phyloP scores from a whole-genome alignment of 2,113 vertebrate genomes.

The Lepus europaeus region DNA sequence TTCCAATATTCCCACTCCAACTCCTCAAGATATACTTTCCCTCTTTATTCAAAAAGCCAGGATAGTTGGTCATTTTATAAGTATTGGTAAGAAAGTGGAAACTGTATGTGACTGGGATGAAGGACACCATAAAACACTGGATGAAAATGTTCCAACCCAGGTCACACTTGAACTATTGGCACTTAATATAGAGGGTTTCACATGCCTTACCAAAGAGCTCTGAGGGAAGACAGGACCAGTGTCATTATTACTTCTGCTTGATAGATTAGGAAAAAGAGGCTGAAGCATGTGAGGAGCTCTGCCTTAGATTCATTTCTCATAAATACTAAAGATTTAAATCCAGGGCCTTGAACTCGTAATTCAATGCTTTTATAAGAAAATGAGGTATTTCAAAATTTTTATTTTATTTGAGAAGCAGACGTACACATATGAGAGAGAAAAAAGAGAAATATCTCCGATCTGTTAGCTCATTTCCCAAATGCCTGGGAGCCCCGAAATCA shows the following conservation, averaged over 20 bases:
- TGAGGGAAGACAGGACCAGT: background rate
- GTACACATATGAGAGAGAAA: too few species aligned
- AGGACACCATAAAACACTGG: background rate
- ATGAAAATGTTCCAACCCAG: background rate
- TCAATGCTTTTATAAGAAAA: background rate
- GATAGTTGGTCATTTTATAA: background rate
- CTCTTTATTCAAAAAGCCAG: background rate
- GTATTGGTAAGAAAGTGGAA: background rate
- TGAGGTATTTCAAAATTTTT: background rate
- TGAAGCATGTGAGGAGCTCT: background rate
- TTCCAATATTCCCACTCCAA: background rate
- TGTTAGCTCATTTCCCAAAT: too few species aligned
- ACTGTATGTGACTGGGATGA: background rate
- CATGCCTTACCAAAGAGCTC: background rate
- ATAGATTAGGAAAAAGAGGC: background rate
- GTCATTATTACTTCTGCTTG: background rate
- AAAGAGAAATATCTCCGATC: too few species aligned
- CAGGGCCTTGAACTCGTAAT: background rate
- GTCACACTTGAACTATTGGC: background rate
- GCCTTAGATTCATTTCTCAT: background rate
- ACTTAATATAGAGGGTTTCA: background rate
- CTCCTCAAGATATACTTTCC: background rate
- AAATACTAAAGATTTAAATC: background rate
- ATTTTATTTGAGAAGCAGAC: too few species aligned
- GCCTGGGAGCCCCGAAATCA: too few species aligned